Evolutionary conservation across 2,797 vertebrate genomes (phyloP).

Genomic region (Sciaenops ocellatus): DNA sequence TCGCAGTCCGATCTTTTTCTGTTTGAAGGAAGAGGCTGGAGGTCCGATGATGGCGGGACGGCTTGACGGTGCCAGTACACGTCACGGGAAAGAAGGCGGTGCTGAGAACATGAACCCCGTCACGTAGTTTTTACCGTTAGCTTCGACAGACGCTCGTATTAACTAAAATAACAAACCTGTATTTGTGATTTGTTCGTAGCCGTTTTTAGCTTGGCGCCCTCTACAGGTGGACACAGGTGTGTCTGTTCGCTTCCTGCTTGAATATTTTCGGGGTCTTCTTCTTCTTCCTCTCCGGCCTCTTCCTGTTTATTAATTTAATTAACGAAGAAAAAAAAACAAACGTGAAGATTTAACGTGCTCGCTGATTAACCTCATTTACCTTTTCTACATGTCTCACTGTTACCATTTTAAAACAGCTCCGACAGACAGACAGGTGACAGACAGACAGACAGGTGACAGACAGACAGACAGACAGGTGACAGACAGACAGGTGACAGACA

Average conservation of each 20-base stretch:
- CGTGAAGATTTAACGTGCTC: constrained; percentile 55
- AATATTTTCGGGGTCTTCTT: constrained; percentile 77
- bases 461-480: not conserved
- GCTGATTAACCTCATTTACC: constrained; percentile 80
- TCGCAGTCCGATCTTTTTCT: not conserved
- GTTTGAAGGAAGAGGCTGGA: constrained; percentile 6
- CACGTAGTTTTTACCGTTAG: constrained; percentile 72
- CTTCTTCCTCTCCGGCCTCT: constrained; percentile 52
- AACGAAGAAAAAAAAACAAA: constrained; percentile 73
- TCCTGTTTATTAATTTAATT: constrained; percentile 62
- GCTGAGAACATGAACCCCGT: constrained; percentile 7
- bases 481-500: not conserved
- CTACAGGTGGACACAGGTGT: constrained; percentile 59
- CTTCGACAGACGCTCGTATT: constrained; percentile 82
- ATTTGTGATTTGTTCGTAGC: constrained; percentile 88
- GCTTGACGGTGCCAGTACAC: not conserved
- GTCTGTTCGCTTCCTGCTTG: constrained; percentile 81
- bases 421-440: constrained; percentile 12
- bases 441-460: not conserved
- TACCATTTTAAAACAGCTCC: constrained; percentile 85
- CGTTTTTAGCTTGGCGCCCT: constrained; percentile 81
- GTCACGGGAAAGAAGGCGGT: constrained; percentile 29
- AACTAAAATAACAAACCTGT: constrained; percentile 68
- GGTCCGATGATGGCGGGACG: not conserved
- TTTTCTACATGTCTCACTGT: constrained; percentile 85